These are phyloP conservation scores for Ellobius talpinus DNA, from an alignment of 2,113 vertebrate species.

Conservation along the genomic window DNA sequence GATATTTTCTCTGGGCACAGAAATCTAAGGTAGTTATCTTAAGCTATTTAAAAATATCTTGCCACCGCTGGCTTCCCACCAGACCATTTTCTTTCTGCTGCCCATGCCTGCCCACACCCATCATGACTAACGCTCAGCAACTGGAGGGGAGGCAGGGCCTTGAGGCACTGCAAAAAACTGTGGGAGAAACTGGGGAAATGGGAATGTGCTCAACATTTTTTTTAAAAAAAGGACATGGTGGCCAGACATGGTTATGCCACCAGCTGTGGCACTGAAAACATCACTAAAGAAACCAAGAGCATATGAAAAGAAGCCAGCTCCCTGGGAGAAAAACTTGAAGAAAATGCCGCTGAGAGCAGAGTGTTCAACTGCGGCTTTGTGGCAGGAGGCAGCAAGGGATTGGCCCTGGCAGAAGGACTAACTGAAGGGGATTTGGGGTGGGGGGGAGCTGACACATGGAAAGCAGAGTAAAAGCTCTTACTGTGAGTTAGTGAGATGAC, in stretches of 20 bases:
- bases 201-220: not conserved
- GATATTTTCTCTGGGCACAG: not conserved
- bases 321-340: not conserved
- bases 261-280: not conserved
- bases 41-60: constrained; percentile 19
- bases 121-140: not conserved
- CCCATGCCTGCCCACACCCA: not conserved
- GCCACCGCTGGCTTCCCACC: not conserved
- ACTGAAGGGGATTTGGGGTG: too few species aligned
- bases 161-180: not conserved
- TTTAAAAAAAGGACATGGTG: not conserved
- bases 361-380: not conserved
- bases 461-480: not conserved
- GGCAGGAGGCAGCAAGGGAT: not conserved
- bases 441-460: not conserved
- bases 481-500: not conserved
- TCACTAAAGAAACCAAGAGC: not conserved
- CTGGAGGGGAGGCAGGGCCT: not conserved
- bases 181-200: not conserved
- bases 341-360: too few species aligned
- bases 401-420: not conserved
- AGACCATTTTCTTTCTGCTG: not conserved
- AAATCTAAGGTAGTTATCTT: not conserved
- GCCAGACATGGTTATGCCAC: not conserved
- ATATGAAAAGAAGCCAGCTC: not conserved